These are phyloP conservation scores for Ciconia stormi DNA, from an alignment of 2,113 vertebrate genomes.

Conservation along the genomic window DNA sequence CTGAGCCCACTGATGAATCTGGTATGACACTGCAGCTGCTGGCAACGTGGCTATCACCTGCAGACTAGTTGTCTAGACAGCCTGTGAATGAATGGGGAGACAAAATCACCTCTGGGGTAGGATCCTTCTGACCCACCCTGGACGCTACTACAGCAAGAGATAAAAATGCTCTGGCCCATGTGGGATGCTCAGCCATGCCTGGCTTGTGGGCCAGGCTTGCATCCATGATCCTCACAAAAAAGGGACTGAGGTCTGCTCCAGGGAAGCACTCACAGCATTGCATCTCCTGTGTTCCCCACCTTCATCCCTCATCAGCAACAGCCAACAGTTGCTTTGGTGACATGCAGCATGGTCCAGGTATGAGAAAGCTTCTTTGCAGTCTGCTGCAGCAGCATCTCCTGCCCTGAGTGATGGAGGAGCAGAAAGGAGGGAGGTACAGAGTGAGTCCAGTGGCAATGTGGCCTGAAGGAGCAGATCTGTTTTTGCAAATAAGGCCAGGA, in stretches of 20 bases:
- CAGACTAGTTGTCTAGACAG: background rate
- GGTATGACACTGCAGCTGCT: background rate
- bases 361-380: background rate
- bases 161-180: background rate
- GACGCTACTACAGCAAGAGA: background rate
- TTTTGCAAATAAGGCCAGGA: background rate
- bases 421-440: background rate
- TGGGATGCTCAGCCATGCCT: background rate
- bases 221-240: background rate
- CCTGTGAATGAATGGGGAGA: background rate
- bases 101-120: background rate
- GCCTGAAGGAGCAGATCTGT: background rate
- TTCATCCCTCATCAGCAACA: background rate
- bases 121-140: background rate
- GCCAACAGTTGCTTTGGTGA: background rate
- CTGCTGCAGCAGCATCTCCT: background rate
- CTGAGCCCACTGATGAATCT: background rate
- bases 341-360: background rate
- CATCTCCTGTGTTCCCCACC: background rate
- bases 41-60: background rate
- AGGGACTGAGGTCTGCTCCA: background rate
- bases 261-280: background rate
- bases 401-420: background rate
- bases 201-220: background rate
- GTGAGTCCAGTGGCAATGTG: background rate